Evolutionary conservation across 2,888 invertebrate species (phyloP).

Genomic region (Torymus tubicola): DNA sequence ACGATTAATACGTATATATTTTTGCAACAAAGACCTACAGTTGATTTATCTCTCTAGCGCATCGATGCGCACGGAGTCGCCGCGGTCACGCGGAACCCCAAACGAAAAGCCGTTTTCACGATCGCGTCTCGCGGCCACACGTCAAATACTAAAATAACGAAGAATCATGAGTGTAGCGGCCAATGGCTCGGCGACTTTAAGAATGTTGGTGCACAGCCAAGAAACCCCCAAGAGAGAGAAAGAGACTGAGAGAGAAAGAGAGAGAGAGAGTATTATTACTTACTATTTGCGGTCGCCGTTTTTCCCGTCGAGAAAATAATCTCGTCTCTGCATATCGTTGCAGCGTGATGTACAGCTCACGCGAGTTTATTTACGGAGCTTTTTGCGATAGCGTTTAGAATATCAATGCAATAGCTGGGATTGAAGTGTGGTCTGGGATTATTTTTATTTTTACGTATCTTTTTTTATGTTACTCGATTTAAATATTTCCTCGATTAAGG

Average conservation of each 20-base stretch:
- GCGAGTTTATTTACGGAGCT: background rate
- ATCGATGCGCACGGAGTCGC: too few relatives aligned
- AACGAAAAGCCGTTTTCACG: conserved; percentile 8
- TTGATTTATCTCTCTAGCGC: too few relatives aligned
- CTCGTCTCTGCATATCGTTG: background rate
- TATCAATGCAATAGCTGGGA: too few relatives aligned
- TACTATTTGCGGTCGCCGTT: conserved; percentile 17
- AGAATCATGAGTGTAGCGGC: conserved; percentile 21
- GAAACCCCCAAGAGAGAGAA: background rate
- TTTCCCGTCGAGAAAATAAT: background rate
- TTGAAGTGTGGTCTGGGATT: too few relatives aligned
- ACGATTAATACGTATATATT: too few relatives aligned
- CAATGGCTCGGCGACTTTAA: conserved; percentile 28
- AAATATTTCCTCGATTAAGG: too few relatives aligned
- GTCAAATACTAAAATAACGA: conserved; percentile 42
- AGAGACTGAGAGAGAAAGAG: too few relatives aligned
- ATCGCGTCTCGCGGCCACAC: background rate
- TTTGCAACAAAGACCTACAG: too few relatives aligned
- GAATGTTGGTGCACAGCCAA: conserved; percentile 41
- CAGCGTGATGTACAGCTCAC: background rate
- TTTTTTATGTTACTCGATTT: too few relatives aligned
- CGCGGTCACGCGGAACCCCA: too few relatives aligned
- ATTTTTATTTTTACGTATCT: too few relatives aligned
- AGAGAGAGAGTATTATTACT: conserved; percentile 8
- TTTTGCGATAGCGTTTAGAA: too few relatives aligned